Base-by-base conservation (phyloP, 2,888 invertebrate genomes). In the Schizaphis graminum region DNA sequence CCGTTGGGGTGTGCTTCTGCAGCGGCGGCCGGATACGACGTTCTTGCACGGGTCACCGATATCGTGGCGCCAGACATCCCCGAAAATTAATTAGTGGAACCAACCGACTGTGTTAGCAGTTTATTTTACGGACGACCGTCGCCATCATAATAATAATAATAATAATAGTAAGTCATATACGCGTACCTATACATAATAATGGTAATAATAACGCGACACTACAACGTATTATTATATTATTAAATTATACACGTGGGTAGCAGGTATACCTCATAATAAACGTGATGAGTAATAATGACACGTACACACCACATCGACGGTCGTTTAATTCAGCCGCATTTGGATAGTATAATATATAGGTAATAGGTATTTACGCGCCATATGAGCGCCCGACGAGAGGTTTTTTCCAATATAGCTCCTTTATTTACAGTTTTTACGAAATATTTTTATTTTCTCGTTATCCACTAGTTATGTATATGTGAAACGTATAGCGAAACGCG, bases 31-130 rank as follows among this genome's bases (percentile, higher is more conserved):
- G 94, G 94, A 94, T 86, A 94, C 44, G 94, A 53, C 94, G 90
- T 91, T 44, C 91, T 94, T 91, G 94, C 90, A 94, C 67, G 94
- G 94, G 90, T 94, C 94, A 87, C 94, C 94, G 35, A 53, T 53
- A 67, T 44, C 44, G 67, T 94, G 94, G 94, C 94, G 94, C 94
- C 94, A 94, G 94, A 94, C 94, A n/a, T 86, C 91, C 86, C 94
- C 47, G 44, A 93, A 94, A 94, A 94, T 94, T 94, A 94, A 94
- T 94, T 91, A 94, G 91, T 53, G 91, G 49, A 87, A 67, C 90
- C 90, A 44, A 94, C 94, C 94, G 90, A 91, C 91, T 67, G 94
- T 53, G 91, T 93, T 89, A 35, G 89, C 85, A 57, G 94, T 90
- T 94, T 91, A 53, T 90, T 91, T 91, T 94, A 61, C 86, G 47